A percentile compares a stretch with the other conserved stretches of the same genome.
Conservation (phyloP, 2,797 vertebrate species). For the Enteromius afrohamiltoni region DNA sequence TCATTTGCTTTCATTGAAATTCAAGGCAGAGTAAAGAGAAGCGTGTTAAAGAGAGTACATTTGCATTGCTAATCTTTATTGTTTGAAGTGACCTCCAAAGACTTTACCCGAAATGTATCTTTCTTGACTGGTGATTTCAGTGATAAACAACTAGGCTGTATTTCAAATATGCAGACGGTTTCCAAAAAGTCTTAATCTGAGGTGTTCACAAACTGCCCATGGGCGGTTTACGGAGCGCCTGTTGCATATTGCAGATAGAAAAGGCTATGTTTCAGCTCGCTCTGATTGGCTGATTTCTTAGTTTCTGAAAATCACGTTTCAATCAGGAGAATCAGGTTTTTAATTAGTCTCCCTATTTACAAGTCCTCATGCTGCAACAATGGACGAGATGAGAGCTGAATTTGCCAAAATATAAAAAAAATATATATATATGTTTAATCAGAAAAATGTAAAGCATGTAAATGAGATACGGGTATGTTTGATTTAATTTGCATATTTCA, state of each 20-base stretch:
- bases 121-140: neutral
- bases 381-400: neutral
- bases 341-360: neutral
- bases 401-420: neutral
- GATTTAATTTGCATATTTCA: neutral
- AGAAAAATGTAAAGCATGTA: too few relatives aligned
- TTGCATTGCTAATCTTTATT: constrained; percentile 6
- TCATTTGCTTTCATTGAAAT: constrained; percentile 37
- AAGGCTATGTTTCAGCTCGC: neutral
- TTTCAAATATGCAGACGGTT: neutral
- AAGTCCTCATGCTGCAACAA: neutral
- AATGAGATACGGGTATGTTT: neutral
- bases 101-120: neutral
- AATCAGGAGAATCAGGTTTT: neutral
- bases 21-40: neutral
- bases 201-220: neutral
- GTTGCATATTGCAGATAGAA: neutral
- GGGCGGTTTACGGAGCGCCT: neutral
- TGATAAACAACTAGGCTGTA: neutral
- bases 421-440: too few relatives aligned
- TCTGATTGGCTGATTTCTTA: neutral
- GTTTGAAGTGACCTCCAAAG: neutral
- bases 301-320: neutral
- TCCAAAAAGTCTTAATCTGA: neutral
- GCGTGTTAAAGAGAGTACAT: neutral